These are phyloP conservation scores for Ostrea denselamellosa DNA, from an alignment of 1,140 invertebrate species.

Conservation along the genomic window DNA sequence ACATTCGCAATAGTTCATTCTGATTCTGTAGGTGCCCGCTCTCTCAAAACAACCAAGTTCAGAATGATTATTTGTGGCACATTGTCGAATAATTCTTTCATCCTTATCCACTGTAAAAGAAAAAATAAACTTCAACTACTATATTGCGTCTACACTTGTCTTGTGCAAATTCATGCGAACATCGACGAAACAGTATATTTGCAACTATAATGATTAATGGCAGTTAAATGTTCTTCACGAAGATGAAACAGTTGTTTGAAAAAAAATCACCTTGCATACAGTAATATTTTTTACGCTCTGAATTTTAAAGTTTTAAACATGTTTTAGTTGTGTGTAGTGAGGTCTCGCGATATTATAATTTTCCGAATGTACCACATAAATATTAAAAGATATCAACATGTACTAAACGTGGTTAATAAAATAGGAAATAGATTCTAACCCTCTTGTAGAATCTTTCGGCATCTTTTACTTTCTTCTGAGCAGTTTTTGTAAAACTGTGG, in stretches of 20 bases:
- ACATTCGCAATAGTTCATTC: constrained; percentile 44
- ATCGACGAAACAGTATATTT: not conserved
- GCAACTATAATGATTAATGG: not conserved
- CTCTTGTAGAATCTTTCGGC: constrained; percentile 35
- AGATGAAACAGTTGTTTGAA: not conserved
- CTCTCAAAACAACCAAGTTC: constrained; percentile 14
- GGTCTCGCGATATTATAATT: not conserved
- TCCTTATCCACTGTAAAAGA: constrained; percentile 41
- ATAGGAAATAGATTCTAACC: not conserved
- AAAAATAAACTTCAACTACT: not conserved
- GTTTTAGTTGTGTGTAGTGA: no score
- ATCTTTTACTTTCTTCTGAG: not conserved
- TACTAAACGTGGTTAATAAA: not conserved
- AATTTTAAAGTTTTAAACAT: no score
- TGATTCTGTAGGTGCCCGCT: constrained; percentile 41
- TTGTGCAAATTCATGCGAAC: no score
- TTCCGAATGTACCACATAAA: not conserved
- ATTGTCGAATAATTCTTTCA: constrained; percentile 38
- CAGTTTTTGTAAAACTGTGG: constrained; percentile 13
- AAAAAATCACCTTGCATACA: not conserved
- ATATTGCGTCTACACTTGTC: no score
- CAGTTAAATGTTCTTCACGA: not conserved
- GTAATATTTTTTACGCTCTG: not conserved
- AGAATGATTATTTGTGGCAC: not conserved
- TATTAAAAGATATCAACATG: not conserved